A percentile compares a stretch with the other conserved stretches of the same genome.
These are phyloP conservation scores for Brachirus orientalis DNA, from an alignment of 2,113 vertebrate genomes.

Conservation along the genomic window DNA sequence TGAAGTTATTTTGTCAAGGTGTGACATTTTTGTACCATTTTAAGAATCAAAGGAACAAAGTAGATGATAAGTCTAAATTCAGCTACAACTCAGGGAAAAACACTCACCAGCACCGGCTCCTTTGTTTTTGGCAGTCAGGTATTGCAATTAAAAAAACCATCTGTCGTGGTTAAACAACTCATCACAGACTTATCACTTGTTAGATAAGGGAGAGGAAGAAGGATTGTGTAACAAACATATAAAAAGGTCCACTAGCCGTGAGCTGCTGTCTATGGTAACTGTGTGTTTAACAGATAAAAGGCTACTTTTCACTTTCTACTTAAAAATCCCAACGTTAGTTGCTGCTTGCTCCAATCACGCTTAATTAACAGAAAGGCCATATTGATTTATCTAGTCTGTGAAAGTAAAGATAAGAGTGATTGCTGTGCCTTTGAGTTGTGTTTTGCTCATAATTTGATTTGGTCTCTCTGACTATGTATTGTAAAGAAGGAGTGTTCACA, in stretches of 20 bases:
- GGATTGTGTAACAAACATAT: conserved; percentile 59
- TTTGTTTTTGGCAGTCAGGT: conserved; percentile 54
- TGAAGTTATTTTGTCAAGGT: too few species aligned
- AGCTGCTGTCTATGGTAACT: conserved; percentile 24
- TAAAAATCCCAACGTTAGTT: conserved; percentile 54
- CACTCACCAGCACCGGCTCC: neutral
- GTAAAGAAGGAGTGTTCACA: too few species aligned
- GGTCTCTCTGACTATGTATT: too few species aligned
- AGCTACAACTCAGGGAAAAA: neutral
- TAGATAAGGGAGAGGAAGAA: conserved; percentile 44
- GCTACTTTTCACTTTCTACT: conserved; percentile 47
- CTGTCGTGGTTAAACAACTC: conserved; percentile 62
- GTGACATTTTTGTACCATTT: neutral
- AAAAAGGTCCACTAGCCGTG: conserved; percentile 25
- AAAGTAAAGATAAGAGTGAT: too few species aligned
- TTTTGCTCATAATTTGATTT: too few species aligned
- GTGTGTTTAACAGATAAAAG: conserved; percentile 24
- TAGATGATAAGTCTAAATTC: neutral
- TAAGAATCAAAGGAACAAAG: neutral
- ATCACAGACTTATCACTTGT: conserved; percentile 54
- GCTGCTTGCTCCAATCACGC: too few species aligned
- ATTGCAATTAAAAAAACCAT: conserved; percentile 55
- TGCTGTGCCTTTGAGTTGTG: too few species aligned
- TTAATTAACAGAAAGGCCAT: too few species aligned
- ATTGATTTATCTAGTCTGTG: too few species aligned